These are phyloP conservation scores for Tineola bisselliella DNA, from an alignment of 2,888 invertebrate genomes.

Conservation along the genomic window DNA sequence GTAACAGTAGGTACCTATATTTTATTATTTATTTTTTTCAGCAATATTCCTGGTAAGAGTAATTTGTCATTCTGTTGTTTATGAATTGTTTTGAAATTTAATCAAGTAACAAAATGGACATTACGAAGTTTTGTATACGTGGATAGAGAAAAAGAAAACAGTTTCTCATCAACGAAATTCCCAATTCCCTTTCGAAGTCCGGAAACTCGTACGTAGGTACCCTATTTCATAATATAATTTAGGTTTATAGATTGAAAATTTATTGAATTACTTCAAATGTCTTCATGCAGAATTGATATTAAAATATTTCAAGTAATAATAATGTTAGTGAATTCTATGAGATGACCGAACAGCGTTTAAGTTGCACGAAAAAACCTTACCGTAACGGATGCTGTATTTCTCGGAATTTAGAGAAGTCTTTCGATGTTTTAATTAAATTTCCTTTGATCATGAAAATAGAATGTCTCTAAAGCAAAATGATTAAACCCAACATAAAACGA, in stretches of 20 bases:
- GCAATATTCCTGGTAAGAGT: too few relatives aligned
- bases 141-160: too few relatives aligned
- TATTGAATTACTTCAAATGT: neutral
- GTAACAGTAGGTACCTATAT: too few relatives aligned
- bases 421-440: conserved; percentile 61
- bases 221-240: neutral
- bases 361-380: neutral
- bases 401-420: conserved; percentile 56
- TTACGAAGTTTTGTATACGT: too few relatives aligned
- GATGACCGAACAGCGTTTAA: neutral
- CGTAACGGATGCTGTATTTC: conserved; percentile 30
- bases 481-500: conserved; percentile 49
- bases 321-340: neutral
- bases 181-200: neutral
- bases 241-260: neutral
- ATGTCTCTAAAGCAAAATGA: conserved; percentile 53
- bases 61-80: too few relatives aligned
- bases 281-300: neutral
- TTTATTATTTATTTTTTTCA: too few relatives aligned
- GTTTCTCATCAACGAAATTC: neutral
- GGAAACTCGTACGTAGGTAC: neutral
- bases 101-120: too few relatives aligned
- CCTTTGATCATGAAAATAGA: conserved; percentile 56
- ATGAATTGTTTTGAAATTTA: too few relatives aligned
- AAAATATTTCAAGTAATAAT: neutral